Base-by-base conservation (phyloP, 1,140 invertebrate species). In the Lepidurus apus region DNA sequence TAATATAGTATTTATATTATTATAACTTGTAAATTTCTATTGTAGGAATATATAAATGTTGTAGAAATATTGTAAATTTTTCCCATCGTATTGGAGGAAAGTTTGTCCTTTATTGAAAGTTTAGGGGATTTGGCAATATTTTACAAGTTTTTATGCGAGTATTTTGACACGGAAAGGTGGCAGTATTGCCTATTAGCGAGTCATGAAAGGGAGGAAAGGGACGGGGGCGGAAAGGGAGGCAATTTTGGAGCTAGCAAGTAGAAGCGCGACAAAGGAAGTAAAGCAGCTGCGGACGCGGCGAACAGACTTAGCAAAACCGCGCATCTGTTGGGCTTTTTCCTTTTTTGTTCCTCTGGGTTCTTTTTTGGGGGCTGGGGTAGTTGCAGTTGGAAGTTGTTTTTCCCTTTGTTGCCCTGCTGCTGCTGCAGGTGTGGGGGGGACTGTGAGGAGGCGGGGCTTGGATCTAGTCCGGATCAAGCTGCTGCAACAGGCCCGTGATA, bases 251-350 rank as follows among this genome's bases (percentile, higher is more conserved):
- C 21, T 65, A 65, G 21, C 53, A 65, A 21, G 6, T 21, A 65
- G 53, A 13, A 65, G 13, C 53, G 53, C 53, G 53, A 65, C 53
- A 65, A 65, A 65, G 53, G 21, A 65, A 65, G 53, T 17, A 65
- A 65, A 65, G 53, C 53, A 65, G 53, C 53, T 65, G 53, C 53
- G 53, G 53, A 65, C 21, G 53, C 21, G 4, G 53, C 17, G 53
- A 13, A 65, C 53, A 65, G 53, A 65, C 53, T 65, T 65, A 13
- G 17, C 17, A 65, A 65, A 65, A 13, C 45, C 53, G 53, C 53
- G 53, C 53, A 65, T 65, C 53, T 65, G 53, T 65, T 65, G 53
- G 53, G 53, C 21, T 21, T 13, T 65, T 65, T 65, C 21, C 53
- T 21, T 21, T 21, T 65, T 17, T 13, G 17, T 7, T 65, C 21